Evolutionary conservation across 2,888 invertebrate species (phyloP), one percentile per base, ranked within the genome.

Genomic region (Drosophila robusta): DNA sequence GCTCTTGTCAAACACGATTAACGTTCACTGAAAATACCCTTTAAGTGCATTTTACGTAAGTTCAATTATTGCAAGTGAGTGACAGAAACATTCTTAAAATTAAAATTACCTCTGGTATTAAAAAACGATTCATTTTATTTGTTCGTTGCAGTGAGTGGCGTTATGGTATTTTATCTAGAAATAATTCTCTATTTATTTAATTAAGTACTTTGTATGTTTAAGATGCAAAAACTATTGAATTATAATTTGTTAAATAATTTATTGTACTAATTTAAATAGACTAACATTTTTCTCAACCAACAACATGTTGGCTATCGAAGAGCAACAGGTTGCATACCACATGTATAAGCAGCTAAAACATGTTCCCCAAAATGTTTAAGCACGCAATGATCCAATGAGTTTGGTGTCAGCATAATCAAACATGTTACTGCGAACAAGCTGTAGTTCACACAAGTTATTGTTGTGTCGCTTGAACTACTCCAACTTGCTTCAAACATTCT

Each of bases 341-440:
- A 18, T 18, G 18, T 18, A 18, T 42, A 26, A 8, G 5, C 16
- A 36, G 49, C 47, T 32, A 36, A 54, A 45, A 45, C 16, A 45
- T 29, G 41, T 9, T 29, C 29, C 45, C 14, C 26, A 14, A 26
- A 26, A 26, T 47, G 34, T 18, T n/a, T 45, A 42, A 49, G 12
- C 26, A 29, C 9, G 9, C 12, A 29, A 16, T 7, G 11, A 24
- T 22, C 38, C 36, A 24, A 24, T 26, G 26, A 18, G 42, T 29
- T 11, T 32, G 42, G 24, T 16, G 62, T 63, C 42, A 24, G 42
- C 0, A 22, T 8, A 16, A 63, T 16, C 51, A 61, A 62, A 63
- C 63, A 63, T 36, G 63, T 63, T 49, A 49, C 29, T 22, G 29
- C 42, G 29, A 36, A 63, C 64, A 63, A 44, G 63, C 49, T 63